A percentile compares a stretch with the other conserved stretches of the same genome.
Conservation (phyloP, 1,140 invertebrate species). For the Caenorhabditis brenneri region DNA sequence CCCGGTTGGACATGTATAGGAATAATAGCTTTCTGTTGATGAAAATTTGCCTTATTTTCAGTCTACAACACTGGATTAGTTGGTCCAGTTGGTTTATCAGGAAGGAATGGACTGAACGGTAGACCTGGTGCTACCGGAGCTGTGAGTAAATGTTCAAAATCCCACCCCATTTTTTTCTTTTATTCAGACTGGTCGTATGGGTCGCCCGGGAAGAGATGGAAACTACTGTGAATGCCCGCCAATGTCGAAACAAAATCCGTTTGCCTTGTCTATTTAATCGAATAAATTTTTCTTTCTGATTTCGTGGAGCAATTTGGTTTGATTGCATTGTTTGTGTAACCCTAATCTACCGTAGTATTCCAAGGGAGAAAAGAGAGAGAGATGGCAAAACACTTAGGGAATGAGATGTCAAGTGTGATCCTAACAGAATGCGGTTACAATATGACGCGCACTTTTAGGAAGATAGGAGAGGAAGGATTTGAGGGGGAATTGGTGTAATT, state of each 20-base stretch:
- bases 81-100: slow-evolving; percentile 52
- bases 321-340: background rate
- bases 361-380: background rate
- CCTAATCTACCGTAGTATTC: background rate
- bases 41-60: no score
- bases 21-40: no score
- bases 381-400: slow-evolving; percentile 37
- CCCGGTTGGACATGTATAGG: no score
- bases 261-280: background rate
- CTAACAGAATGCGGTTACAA: background rate
- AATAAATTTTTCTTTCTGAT: slow-evolving; percentile 30
- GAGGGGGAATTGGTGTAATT: background rate
- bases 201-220: background rate
- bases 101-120: slow-evolving; percentile 44
- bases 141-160: background rate
- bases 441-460: slow-evolving; percentile 2
- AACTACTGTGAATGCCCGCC: slow-evolving; percentile 16
- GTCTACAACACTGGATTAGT: slow-evolving; percentile 47
- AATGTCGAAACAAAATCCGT: background rate
- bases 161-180: background rate
- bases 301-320: background rate
- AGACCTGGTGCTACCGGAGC: background rate
- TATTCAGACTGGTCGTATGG: background rate
- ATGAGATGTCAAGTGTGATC: slow-evolving; percentile 31
- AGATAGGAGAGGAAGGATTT: no score